These are phyloP conservation scores for Tanytarsus gracilentus DNA, from an alignment of 2,888 invertebrate species.

Conservation along the genomic window DNA sequence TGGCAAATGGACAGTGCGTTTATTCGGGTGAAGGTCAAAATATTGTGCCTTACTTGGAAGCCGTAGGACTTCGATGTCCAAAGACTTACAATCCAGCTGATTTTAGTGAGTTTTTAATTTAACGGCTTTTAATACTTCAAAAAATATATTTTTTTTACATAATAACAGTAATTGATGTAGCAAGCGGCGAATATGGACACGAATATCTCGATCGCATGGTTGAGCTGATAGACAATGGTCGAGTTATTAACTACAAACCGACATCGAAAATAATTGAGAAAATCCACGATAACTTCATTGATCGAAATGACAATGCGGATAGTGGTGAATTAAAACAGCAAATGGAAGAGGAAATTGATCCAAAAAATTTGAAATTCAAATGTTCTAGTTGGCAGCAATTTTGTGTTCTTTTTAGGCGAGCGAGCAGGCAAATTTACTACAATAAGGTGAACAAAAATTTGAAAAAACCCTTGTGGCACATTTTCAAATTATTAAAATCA, in stretches of 20 bases:
- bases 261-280: background rate
- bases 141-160: background rate
- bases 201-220: constrained; percentile 60
- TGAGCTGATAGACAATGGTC: constrained; percentile 56
- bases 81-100: constrained; percentile 93
- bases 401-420: constrained; percentile 53
- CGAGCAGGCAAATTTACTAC: constrained; percentile 65
- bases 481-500: constrained; percentile 15
- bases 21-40: constrained; percentile 74
- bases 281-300: constrained; percentile 22
- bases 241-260: constrained; percentile 47
- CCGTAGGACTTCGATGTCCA: constrained; percentile 75
- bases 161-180: constrained; percentile 68
- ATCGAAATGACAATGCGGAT: constrained; percentile 30
- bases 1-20: constrained; percentile 81
- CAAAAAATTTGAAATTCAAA: constrained; percentile 48
- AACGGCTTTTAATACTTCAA: background rate
- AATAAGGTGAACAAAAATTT: constrained; percentile 50
- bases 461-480: too few species aligned
- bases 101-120: constrained; percentile 61
- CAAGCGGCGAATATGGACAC: constrained; percentile 67
- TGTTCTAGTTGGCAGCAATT: constrained; percentile 60
- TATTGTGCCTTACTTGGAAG: constrained; percentile 71
- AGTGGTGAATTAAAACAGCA: constrained; percentile 30
- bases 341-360: constrained; percentile 42